phyloP scores from a whole-genome alignment of 2,797 vertebrate genomes.

The Phoebastria nigripes region DNA sequence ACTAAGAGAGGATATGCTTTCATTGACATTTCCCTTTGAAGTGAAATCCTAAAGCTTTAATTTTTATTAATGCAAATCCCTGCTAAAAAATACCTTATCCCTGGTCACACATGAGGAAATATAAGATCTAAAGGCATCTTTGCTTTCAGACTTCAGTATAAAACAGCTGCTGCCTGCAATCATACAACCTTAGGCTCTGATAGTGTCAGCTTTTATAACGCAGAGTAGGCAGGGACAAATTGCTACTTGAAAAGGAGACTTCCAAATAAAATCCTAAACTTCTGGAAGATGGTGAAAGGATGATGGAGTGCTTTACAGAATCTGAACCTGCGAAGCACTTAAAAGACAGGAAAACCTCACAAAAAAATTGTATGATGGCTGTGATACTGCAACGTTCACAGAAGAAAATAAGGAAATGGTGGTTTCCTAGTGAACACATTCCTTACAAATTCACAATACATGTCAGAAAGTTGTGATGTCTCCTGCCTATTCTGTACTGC shows the following conservation, averaged over 20 bases:
- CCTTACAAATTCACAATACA: background rate
- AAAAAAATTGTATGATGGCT: background rate
- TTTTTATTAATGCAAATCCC: conserved; percentile 58
- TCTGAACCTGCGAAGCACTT: background rate
- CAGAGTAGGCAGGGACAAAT: background rate
- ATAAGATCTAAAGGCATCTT: conserved; percentile 17
- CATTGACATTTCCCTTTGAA: conserved; percentile 45
- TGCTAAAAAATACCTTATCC: conserved; percentile 49
- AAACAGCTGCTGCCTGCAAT: background rate
- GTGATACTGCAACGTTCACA: background rate
- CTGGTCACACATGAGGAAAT: conserved; percentile 1
- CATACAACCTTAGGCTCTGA: background rate
- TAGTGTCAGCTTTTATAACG: background rate
- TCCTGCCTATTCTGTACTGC: background rate
- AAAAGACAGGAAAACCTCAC: background rate
- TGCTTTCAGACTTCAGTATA: conserved; percentile 18
- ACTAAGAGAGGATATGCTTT: conserved; percentile 34
- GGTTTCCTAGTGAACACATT: background rate
- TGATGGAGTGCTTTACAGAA: background rate
- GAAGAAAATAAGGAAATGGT: background rate
- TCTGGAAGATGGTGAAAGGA: background rate
- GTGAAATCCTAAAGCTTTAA: conserved; percentile 51
- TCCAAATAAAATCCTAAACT: background rate
- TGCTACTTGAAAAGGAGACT: background rate
- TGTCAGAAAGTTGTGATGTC: background rate